phyloP scores from a whole-genome alignment of 2,113 vertebrate species.

The Lipophrys pholis region DNA sequence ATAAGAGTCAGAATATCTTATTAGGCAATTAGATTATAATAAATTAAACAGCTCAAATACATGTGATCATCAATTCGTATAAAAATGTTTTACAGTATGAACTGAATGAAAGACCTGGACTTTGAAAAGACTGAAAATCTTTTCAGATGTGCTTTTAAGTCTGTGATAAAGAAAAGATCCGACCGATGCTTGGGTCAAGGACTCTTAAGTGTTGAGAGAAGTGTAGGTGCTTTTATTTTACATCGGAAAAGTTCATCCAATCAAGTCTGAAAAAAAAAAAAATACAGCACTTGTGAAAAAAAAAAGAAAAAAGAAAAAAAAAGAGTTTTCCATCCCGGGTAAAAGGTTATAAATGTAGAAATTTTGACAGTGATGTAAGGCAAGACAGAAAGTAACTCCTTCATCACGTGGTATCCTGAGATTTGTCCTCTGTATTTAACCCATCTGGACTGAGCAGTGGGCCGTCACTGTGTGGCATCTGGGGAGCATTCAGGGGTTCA shows the following conservation, averaged over 20 bases:
- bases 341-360: not conserved
- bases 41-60: no score
- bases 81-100: not conserved
- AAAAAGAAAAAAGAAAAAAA: slow-evolving; percentile 1
- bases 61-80: not conserved
- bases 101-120: not conserved
- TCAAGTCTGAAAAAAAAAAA: slow-evolving; percentile 7
- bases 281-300: not conserved
- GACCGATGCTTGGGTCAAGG: not conserved
- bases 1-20: no score
- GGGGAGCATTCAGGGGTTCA: no score
- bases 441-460: no score
- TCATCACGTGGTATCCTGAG: no score
- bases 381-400: not conserved
- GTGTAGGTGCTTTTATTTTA: not conserved
- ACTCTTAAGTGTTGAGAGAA: slow-evolving; percentile 1
- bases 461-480: no score
- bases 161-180: not conserved
- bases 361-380: not conserved
- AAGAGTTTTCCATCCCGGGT: not conserved
- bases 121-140: not conserved
- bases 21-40: no score
- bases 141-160: not conserved
- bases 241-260: not conserved
- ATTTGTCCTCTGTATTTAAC: no score